Percentiles rank a stretch among this genome's conserved stretches.
phyloP scores from a whole-genome alignment of 2,888 invertebrate genomes.

The Lordiphosa andalusiaca region DNA sequence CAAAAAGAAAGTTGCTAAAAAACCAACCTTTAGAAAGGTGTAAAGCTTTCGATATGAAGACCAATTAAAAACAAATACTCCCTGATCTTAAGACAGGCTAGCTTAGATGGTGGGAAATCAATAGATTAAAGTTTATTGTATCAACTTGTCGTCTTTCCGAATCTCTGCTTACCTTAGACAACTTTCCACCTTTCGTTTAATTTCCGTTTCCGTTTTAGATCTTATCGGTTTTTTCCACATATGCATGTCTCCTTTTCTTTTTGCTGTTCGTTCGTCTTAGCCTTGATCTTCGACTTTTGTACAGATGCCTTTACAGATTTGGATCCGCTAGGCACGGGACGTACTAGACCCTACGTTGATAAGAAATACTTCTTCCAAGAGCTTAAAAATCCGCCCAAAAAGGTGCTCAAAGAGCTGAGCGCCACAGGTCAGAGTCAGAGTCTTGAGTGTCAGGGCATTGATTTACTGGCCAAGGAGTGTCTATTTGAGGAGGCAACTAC shows the following conservation, averaged over 20 bases:
- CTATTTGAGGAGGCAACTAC: conserved; percentile 47
- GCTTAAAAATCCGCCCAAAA: conserved; percentile 96
- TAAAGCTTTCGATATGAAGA: too few species aligned
- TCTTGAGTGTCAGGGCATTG: conserved; percentile 28
- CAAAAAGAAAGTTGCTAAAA: too few species aligned
- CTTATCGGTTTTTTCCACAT: too few species aligned
- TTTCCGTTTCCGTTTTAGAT: too few species aligned
- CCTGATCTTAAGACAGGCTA: too few species aligned
- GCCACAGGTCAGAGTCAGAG: conserved; percentile 26
- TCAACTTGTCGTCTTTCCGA: neutral
- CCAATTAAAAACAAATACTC: too few species aligned
- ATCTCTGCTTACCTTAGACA: too few species aligned
- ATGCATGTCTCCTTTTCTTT: conserved; percentile 8
- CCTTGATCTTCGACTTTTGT: conserved; percentile 70
- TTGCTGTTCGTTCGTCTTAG: conserved; percentile 15
- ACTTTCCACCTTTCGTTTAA: too few species aligned
- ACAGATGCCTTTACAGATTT: conserved; percentile 95
- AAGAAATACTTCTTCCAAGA: conserved; percentile 98
- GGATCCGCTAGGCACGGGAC: conserved; percentile 95
- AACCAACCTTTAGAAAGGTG: too few species aligned
- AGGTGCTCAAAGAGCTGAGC: conserved; percentile 91
- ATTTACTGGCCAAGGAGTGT: conserved; percentile 55
- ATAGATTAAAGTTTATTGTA: too few species aligned
- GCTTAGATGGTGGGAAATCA: too few species aligned
- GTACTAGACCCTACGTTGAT: conserved; percentile 95